Conservation (phyloP, 2,113 vertebrate species). For the Litocranius walleri region DNA sequence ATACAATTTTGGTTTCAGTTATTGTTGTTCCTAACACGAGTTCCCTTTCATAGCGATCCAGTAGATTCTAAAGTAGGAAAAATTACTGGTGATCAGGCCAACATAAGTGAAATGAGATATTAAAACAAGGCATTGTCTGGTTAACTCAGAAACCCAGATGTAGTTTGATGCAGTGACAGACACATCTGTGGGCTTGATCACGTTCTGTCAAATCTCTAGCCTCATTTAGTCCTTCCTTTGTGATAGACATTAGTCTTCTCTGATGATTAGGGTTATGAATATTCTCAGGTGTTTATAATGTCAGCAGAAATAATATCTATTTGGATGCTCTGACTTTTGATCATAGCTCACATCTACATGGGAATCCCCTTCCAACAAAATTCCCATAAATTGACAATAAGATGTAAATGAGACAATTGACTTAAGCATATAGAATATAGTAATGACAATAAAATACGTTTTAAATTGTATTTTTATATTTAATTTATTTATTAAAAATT, state of each 20-base stretch:
- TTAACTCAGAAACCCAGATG: not conserved
- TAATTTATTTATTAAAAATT: not conserved
- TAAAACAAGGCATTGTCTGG: not conserved
- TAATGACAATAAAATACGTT: not conserved
- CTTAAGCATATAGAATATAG: not conserved
- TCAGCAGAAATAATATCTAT: not conserved
- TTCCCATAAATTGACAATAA: not conserved
- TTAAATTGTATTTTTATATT: not conserved
- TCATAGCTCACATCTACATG: not conserved
- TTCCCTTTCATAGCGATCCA: constrained; percentile 59
- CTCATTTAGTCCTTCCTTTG: not conserved
- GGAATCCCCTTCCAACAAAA: not conserved
- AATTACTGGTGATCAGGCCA: not conserved
- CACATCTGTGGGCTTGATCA: not conserved
- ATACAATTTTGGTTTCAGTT: not conserved
- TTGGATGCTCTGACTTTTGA: not conserved
- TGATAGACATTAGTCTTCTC: not conserved
- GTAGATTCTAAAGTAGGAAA: constrained; percentile 43
- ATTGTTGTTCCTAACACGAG: constrained; percentile 24
- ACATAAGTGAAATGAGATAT: not conserved
- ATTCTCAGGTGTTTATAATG: not conserved
- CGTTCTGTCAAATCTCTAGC: not conserved
- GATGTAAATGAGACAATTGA: not conserved
- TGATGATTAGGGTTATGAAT: not conserved
- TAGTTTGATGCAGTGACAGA: not conserved